Conservation (phyloP, 2,888 invertebrate genomes). For the Megalurothrips usitatus region DNA sequence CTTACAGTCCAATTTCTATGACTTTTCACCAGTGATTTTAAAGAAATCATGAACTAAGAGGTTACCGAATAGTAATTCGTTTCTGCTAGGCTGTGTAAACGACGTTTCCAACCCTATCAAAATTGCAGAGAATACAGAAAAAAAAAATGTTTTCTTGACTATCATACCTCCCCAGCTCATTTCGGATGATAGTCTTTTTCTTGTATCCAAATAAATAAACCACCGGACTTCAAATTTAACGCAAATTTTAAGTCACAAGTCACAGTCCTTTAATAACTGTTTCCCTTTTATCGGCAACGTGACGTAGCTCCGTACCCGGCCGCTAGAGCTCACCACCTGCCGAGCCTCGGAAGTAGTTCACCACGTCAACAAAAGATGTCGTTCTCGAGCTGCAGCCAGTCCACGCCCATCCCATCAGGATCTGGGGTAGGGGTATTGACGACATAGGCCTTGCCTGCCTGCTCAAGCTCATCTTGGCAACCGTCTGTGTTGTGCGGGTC, state of each 20-base stretch:
- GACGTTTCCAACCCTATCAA: too few relatives aligned
- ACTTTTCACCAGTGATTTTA: background rate
- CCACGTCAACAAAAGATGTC: constrained; percentile 22
- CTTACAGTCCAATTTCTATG: background rate
- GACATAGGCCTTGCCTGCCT: too few relatives aligned
- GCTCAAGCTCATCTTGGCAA: background rate
- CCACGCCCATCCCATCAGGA: background rate
- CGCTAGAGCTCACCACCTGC: background rate
- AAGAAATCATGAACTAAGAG: background rate
- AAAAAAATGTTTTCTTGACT: background rate
- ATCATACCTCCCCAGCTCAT: constrained; percentile 6
- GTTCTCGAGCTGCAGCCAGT: background rate
- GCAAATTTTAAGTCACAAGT: background rate
- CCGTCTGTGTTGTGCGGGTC: background rate
- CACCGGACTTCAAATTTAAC: background rate
- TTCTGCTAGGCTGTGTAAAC: background rate
- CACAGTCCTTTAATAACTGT: background rate
- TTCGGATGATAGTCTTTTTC: background rate
- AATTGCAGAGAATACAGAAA: too few relatives aligned
- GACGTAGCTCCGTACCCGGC: background rate
- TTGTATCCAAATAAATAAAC: background rate
- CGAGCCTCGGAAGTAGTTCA: background rate
- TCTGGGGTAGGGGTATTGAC: too few relatives aligned
- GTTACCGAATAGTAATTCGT: background rate
- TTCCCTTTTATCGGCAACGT: too few relatives aligned